Base-by-base conservation (phyloP, 2,797 vertebrate species). In the Microhierax caerulescens region DNA sequence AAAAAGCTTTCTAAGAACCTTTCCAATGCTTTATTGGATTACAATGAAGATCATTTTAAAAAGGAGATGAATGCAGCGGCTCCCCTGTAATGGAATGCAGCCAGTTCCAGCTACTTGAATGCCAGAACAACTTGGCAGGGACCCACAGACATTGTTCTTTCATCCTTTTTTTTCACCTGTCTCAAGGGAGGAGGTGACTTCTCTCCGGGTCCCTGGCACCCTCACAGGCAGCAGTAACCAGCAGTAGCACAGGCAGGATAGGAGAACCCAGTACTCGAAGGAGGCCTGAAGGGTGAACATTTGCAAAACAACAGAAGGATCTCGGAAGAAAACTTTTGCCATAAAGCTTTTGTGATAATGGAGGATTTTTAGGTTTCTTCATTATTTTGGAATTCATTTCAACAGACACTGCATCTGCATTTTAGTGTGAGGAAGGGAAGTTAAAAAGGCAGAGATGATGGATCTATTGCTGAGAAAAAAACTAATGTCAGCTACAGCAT, bases 1-100 rank as follows among this genome's bases (percentile, higher is more conserved):
- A 76, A 85, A 85, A 83, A 73, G 51, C 72, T 88, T 86, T 93
- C 68, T 54, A 92, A 95, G 89, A 95, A 86, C 80, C 16, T 65
- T 72, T 76, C 39, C 63, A 68, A 90, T 56, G 65, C 34, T 61
- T 88, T 84, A 85, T 51, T 92, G 65, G 76, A 70, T 84, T 74
- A 83, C 61, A 83, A 3, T 24, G 47, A 73, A 54, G 72, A 61
- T 63, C 92, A 95, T 90, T 88, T 80, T 17, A 90, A 88, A 75
- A 56, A 15, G 30, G 73, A 81, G 73, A 60, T 47, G 20, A 80
- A 70, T 25, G 60, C 85, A 56, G 59, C 50, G 67, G 34, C 79
- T 85, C 59, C 57, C 32, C 53, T 53, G 64, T 13, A 36, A 74
- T 63, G 76, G 61, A 88, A 70, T 11, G 43, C n/a, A 67, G 83